Percentiles rank a stretch among this genome's conserved stretches.
Evolutionary conservation across 2,797 vertebrate genomes (phyloP).

Genomic region (Onychomys torridus): DNA sequence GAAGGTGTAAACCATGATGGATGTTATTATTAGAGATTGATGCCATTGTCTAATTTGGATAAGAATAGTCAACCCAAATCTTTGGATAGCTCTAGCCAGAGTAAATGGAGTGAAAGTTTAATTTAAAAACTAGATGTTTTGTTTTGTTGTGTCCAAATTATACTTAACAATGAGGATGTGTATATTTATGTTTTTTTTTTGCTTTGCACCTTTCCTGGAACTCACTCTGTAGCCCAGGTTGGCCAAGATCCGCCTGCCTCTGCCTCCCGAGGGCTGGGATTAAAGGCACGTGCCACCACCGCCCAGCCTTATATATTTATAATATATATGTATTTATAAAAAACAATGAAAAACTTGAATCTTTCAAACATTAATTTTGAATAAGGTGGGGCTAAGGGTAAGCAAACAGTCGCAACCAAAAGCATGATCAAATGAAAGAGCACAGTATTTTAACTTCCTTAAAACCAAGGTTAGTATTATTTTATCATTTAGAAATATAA

Average conservation of each 20-base stretch:
- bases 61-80: neutral
- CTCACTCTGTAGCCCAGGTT: too few species aligned
- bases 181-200: neutral
- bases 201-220: too few species aligned
- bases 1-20: neutral
- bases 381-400: neutral
- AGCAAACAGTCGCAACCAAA: neutral
- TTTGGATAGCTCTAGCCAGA: neutral
- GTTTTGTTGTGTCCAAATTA: neutral
- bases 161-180: neutral
- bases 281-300: too few species aligned
- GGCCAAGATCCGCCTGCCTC: too few species aligned
- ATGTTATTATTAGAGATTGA: neutral
- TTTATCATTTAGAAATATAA: neutral
- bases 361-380: neutral
- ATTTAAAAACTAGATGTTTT: neutral
- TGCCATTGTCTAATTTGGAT: neutral
- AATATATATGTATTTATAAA: neutral
- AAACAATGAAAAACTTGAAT: neutral
- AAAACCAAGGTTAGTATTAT: neutral
- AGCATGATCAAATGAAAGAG: neutral
- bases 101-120: neutral
- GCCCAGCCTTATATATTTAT: too few species aligned
- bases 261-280: too few species aligned
- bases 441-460: neutral